A percentile compares a stretch with the other conserved stretches of the same genome.
These are phyloP conservation scores for Ectropis crepuscularia DNA, from an alignment of 2,888 invertebrate species.

Conservation along the genomic window DNA sequence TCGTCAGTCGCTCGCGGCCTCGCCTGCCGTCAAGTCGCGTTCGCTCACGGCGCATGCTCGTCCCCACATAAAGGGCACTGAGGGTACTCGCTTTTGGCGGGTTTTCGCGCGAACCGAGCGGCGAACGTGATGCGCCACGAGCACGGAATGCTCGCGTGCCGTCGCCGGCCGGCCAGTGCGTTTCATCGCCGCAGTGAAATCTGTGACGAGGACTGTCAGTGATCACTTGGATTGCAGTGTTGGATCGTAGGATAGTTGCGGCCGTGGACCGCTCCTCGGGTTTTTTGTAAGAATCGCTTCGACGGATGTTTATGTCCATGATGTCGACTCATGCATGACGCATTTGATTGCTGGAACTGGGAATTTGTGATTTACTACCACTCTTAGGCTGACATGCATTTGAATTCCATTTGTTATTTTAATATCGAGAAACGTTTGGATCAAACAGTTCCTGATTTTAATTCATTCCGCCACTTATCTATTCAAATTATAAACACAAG, in stretches of 20 bases:
- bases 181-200: constrained; percentile 69
- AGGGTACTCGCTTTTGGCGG: constrained; percentile 79
- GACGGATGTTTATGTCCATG: constrained; percentile 79
- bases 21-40: constrained; percentile 65
- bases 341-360: constrained; percentile 79
- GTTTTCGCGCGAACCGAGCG: constrained; percentile 66
- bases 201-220: constrained; percentile 67
- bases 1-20: constrained; percentile 76
- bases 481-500: constrained; percentile 15
- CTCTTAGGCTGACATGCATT: constrained; percentile 20
- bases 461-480: constrained; percentile 8
- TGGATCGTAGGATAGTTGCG: constrained; percentile 74
- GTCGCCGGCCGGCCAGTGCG: constrained; percentile 59
- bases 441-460: constrained; percentile 15
- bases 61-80: constrained; percentile 58
- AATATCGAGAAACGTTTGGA: constrained; percentile 9
- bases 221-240: constrained; percentile 84
- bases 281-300: constrained; percentile 73
- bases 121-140: constrained; percentile 71
- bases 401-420: constrained; percentile 9
- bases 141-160: constrained; percentile 74
- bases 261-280: constrained; percentile 60
- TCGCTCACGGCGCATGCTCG: constrained; percentile 48
- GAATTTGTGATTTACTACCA: constrained; percentile 61
- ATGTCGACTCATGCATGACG: constrained; percentile 83